Conservation (phyloP, 2,888 invertebrate species). For the Hipparchia sbordonii region DNA sequence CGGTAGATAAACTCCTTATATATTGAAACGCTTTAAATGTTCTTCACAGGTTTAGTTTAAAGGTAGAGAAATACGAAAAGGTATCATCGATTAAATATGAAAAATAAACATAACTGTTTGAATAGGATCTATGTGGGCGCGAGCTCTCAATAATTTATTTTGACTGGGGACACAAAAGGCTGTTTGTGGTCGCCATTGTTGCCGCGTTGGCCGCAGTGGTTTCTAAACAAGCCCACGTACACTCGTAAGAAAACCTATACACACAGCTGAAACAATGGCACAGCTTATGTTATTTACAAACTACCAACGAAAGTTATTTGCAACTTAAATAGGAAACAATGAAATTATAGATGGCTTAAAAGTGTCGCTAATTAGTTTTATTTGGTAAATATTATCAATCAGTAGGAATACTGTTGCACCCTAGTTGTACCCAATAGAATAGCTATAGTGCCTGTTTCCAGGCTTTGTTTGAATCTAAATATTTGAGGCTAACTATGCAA, state of each 20-base stretch:
- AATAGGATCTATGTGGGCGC: conserved; percentile 51
- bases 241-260: conserved; percentile 42
- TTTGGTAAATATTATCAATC: background rate
- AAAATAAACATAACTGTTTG: conserved; percentile 47
- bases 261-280: conserved; percentile 41
- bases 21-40: background rate
- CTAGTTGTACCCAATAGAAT: no score
- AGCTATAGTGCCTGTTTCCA: no score
- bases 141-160: conserved; percentile 70
- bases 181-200: conserved; percentile 55
- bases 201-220: conserved; percentile 45
- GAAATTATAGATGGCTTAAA: no score
- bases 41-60: background rate
- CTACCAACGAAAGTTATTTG: background rate
- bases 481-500: background rate
- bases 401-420: no score
- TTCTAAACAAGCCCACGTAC: conserved; percentile 61
- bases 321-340: no score
- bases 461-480: no score
- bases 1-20: background rate
- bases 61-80: conserved; percentile 18
- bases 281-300: conserved; percentile 27
- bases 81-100: conserved; percentile 30
- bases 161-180: conserved; percentile 58
- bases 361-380: no score